phyloP scores from a whole-genome alignment of 2,113 vertebrate species.

The Mohoua ochrocephala region DNA sequence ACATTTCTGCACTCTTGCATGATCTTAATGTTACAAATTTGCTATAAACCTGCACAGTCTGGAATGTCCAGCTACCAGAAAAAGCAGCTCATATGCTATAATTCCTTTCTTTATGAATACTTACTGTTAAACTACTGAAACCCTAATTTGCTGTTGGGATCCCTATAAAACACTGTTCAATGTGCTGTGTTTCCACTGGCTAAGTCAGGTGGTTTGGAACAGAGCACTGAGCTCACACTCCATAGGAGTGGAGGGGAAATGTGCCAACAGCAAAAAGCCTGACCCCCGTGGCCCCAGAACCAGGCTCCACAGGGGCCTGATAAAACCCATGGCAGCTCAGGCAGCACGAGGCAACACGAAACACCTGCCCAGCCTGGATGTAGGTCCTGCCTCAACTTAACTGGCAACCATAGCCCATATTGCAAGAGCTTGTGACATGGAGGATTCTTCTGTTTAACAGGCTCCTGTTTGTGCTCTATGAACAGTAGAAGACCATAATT shows the following conservation, averaged over 20 bases:
- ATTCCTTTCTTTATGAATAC: not conserved
- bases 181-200: not conserved
- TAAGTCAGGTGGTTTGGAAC: not conserved
- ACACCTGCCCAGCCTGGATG: not conserved
- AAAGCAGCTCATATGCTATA: not conserved
- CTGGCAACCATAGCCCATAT: not conserved
- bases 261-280: not conserved
- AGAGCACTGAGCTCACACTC: not conserved
- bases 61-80: not conserved
- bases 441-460: not conserved
- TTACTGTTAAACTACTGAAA: not conserved
- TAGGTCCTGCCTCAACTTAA: not conserved
- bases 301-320: not conserved
- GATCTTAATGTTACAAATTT: not conserved
- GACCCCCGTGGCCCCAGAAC: not conserved
- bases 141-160: not conserved
- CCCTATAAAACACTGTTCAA: not conserved
- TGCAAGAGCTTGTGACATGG: not conserved
- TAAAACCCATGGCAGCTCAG: not conserved
- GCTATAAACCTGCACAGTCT: not conserved
- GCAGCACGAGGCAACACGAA: not conserved
- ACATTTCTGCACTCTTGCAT: not conserved
- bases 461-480: not conserved
- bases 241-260: not conserved
- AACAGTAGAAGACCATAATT: not conserved